phyloP scores from a whole-genome alignment of 30 jellyfish, hydroid and myxozoan species.

The Pelagia noctiluca region DNA sequence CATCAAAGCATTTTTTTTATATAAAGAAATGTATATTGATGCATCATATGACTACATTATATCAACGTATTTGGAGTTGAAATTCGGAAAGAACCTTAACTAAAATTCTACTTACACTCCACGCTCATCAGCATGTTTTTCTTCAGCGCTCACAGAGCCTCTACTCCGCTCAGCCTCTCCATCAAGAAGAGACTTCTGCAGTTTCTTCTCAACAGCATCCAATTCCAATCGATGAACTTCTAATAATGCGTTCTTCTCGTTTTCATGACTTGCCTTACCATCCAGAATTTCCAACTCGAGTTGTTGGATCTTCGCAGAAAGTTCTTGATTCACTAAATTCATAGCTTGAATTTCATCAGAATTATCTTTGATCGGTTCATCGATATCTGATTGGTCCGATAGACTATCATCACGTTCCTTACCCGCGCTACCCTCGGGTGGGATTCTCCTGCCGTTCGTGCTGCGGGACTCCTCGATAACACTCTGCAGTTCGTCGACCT shows the following conservation, averaged over 20 bases:
- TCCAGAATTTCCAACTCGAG: slow-evolving; percentile 72
- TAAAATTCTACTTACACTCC: slow-evolving; percentile 10
- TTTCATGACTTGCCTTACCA: slow-evolving; percentile 28
- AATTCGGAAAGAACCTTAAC: too few species aligned
- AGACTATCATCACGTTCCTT: slow-evolving; percentile 66
- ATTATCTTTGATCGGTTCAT: slow-evolving; percentile 20
- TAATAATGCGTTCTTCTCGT: slow-evolving; percentile 22
- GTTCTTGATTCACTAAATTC: slow-evolving; percentile 29
- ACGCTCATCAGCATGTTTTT: neutral
- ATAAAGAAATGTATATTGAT: too few species aligned
- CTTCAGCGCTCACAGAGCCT: neutral
- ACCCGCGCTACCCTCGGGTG: slow-evolving; percentile 92
- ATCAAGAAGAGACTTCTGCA: neutral
- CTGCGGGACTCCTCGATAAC: slow-evolving; percentile 50
- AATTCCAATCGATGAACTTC: slow-evolving; percentile 18
- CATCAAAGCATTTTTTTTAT: too few species aligned
- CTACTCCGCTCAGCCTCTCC: neutral
- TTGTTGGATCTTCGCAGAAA: slow-evolving; percentile 35
- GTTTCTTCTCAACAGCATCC: neutral
- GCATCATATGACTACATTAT: too few species aligned
- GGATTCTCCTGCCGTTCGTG: slow-evolving; percentile 74
- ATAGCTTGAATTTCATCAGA: slow-evolving; percentile 9
- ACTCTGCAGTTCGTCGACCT: slow-evolving; percentile 86
- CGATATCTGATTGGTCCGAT: slow-evolving; percentile 66
- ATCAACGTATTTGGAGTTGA: too few species aligned